These are phyloP conservation scores for Trissolcus brochymenae DNA, from an alignment of 2,888 invertebrate genomes.

Conservation along the genomic window DNA sequence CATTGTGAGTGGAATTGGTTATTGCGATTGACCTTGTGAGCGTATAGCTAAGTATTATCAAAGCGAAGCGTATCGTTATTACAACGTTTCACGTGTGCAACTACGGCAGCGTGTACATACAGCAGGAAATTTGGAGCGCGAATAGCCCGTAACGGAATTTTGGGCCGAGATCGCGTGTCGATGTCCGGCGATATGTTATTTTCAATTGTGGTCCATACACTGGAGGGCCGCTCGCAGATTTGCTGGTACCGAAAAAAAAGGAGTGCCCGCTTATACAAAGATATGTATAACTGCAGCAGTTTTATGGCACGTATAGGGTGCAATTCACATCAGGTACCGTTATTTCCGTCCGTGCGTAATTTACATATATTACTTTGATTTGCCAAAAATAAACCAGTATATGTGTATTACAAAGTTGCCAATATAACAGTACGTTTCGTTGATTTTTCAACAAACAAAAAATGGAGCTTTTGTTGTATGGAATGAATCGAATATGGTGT, in stretches of 20 bases:
- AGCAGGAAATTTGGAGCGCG: constrained; percentile 43
- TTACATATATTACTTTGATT: constrained; percentile 53
- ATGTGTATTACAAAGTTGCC: constrained; percentile 24
- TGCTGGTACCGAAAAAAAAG: constrained; percentile 25
- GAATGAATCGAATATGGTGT: too few species aligned
- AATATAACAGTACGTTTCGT: not conserved
- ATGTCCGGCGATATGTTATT: constrained; percentile 31
- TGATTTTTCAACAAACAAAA: too few species aligned
- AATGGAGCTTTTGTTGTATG: too few species aligned
- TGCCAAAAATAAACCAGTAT: constrained; percentile 4
- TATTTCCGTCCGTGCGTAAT: constrained; percentile 35
- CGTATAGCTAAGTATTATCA: constrained; percentile 34
- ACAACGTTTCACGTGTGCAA: constrained; percentile 17
- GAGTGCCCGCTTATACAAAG: constrained; percentile 33
- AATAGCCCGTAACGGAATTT: constrained; percentile 49
- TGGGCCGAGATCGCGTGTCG: constrained; percentile 31
- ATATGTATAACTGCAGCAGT: constrained; percentile 36
- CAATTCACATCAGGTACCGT: constrained; percentile 40
- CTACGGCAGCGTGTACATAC: constrained; percentile 1
- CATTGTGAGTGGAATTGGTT: constrained; percentile 26
- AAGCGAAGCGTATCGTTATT: constrained; percentile 38
- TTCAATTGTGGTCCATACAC: constrained; percentile 36
- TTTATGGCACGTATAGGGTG: constrained; percentile 33
- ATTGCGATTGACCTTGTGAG: constrained; percentile 32
- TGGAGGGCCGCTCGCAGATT: constrained; percentile 24